These are phyloP conservation scores for Chaunax sp. DNA, from an alignment of 2,797 vertebrate species.

Conservation along the genomic window DNA sequence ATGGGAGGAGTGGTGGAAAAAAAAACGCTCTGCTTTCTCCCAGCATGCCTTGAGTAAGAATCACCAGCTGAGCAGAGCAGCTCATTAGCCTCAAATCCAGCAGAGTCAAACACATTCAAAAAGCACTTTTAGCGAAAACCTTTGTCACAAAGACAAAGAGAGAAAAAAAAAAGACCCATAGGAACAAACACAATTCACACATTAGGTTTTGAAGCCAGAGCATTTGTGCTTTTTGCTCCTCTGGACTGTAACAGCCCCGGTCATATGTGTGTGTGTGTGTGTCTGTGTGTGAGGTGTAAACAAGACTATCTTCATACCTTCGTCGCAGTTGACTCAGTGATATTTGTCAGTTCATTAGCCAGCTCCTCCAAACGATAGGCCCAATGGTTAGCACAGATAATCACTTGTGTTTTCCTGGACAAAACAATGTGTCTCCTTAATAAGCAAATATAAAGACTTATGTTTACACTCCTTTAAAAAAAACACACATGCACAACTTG, in stretches of 20 bases:
- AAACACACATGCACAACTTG: neutral
- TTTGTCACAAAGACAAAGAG: constrained; percentile 19
- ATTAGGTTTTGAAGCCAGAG: constrained; percentile 20
- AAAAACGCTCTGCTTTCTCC: constrained; percentile 1
- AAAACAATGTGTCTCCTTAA: constrained; percentile 5
- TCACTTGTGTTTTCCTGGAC: constrained; percentile 34
- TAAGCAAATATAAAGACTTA: constrained; percentile 7
- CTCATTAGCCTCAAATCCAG: constrained; percentile 4
- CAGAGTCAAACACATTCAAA: constrained; percentile 14
- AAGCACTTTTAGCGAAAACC: neutral
- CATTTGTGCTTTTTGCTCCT: constrained; percentile 1
- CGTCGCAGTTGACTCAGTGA: constrained; percentile 22
- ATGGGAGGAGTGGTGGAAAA: neutral
- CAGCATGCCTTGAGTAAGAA: constrained; percentile 7
- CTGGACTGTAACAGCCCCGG: neutral
- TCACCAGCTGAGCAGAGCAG: constrained; percentile 1
- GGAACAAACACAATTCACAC: constrained; percentile 10
- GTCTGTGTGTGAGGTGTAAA: constrained; percentile 9
- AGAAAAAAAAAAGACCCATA: neutral
- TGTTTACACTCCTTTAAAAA: neutral
- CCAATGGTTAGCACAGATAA: constrained; percentile 36
- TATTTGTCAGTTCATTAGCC: constrained; percentile 53
- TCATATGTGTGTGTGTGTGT: neutral
- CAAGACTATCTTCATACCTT: constrained; percentile 10
- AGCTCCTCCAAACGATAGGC: constrained; percentile 15